phyloP scores from a whole-genome alignment of 2,888 invertebrate genomes.

The Eristalinus sepulchralis region DNA sequence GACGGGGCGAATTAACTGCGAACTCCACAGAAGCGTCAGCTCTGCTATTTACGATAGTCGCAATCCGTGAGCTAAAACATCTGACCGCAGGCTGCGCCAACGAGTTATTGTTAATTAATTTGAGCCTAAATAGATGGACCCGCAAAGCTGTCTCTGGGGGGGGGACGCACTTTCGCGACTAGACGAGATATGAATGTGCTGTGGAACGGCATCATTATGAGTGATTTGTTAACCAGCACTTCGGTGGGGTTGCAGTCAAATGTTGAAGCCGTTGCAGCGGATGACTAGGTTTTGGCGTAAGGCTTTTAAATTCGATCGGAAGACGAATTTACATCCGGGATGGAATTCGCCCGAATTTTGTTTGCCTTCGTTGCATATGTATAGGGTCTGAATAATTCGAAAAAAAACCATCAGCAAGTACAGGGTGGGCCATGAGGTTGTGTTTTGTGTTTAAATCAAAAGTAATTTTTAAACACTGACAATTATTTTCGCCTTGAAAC shows the following conservation, averaged over 20 bases:
- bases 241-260: not conserved
- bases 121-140: constrained; percentile 38
- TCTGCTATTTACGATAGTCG: constrained; percentile 43
- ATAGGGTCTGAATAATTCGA: too few species aligned
- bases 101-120: constrained; percentile 66
- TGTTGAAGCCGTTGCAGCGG: not conserved
- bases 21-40: constrained; percentile 13
- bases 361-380: too few species aligned
- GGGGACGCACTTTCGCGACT: constrained; percentile 14
- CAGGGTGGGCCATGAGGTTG: too few species aligned
- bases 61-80: constrained; percentile 63
- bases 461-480: too few species aligned
- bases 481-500: too few species aligned
- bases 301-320: too few species aligned
- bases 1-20: constrained; percentile 51
- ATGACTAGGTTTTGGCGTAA: too few species aligned
- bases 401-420: too few species aligned
- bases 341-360: too few species aligned
- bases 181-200: constrained; percentile 28
- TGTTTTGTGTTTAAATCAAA: too few species aligned
- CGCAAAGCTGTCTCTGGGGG: constrained; percentile 11
- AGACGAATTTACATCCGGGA: too few species aligned
- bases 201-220: not conserved
- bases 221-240: not conserved
- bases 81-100: constrained; percentile 53